These are phyloP conservation scores for Neotoxoptera formosana DNA, from an alignment of 1,140 invertebrate genomes.

Conservation along the genomic window DNA sequence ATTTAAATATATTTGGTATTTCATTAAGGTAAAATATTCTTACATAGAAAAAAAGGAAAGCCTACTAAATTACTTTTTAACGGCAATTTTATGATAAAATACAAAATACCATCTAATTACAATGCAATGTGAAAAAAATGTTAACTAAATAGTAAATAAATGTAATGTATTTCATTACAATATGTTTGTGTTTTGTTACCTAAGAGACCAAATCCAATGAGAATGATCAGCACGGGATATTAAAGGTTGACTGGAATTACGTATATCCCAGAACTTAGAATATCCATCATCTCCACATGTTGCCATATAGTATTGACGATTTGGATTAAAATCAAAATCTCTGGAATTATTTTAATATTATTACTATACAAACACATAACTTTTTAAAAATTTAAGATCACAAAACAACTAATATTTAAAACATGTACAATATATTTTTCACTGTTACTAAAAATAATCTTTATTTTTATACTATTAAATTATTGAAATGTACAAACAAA, in stretches of 20 bases:
- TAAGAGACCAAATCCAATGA: conserved; percentile 75
- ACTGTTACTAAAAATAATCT: background rate
- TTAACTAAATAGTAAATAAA: background rate
- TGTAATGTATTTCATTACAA: background rate
- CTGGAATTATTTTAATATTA: conserved; percentile 64
- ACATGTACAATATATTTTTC: background rate
- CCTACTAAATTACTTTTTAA: too few species aligned
- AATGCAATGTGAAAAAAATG: background rate
- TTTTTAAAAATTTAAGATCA: background rate
- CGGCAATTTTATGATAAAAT: too few species aligned
- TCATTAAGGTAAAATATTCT: background rate
- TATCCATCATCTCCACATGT: conserved; percentile 95
- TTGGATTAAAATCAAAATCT: conserved; percentile 96
- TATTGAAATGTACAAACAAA: background rate
- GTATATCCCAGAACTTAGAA: conserved; percentile 94
- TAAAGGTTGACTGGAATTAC: conserved; percentile 80
- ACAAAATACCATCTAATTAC: too few species aligned
- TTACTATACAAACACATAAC: background rate
- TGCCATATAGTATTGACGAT: conserved; percentile 91
- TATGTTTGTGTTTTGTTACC: conserved; percentile 67
- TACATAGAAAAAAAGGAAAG: too few species aligned
- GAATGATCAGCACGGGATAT: conserved; percentile 88
- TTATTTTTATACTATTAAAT: background rate
- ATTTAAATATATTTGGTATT: background rate
- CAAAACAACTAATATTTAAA: background rate